These are phyloP conservation scores for Crocuta crocuta DNA, from an alignment of 2,113 vertebrate genomes.

Conservation along the genomic window DNA sequence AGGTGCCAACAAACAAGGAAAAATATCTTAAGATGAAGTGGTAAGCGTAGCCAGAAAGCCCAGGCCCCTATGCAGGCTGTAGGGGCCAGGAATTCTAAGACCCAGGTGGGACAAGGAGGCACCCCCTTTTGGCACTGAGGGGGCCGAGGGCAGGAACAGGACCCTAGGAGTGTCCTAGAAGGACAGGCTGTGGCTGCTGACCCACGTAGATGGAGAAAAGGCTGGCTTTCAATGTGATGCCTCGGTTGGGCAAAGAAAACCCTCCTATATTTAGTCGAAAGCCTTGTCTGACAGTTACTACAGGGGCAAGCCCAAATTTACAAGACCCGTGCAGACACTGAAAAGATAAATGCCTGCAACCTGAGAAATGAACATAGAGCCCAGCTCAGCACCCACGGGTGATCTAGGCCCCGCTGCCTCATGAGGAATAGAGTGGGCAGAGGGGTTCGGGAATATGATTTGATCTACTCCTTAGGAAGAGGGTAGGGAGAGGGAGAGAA, in stretches of 20 bases:
- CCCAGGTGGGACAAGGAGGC: neutral
- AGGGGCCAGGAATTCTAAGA: neutral
- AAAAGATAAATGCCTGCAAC: neutral
- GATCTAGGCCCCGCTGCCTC: neutral
- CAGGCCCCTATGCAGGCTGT: neutral
- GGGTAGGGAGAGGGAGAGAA: neutral
- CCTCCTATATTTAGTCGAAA: neutral
- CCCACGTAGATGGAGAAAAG: neutral
- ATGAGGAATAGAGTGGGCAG: fast-evolving
- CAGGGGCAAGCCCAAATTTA: neutral
- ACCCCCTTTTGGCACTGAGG: fast-evolving
- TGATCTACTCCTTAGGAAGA: neutral
- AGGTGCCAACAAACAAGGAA: neutral
- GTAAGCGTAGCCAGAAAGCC: neutral
- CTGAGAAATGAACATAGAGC: neutral
- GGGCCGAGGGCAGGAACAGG: neutral
- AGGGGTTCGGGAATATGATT: neutral
- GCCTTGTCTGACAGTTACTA: neutral
- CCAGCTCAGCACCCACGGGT: neutral
- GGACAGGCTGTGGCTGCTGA: neutral
- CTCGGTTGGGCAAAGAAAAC: neutral
- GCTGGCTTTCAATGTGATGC: neutral
- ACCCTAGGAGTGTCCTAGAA: fast-evolving
- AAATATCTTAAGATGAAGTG: neutral
- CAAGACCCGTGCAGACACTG: neutral